A percentile compares a stretch with the other conserved stretches of the same genome.
Evolutionary conservation across 2,113 vertebrate genomes (phyloP).

Genomic region (Eurystomus gularis): DNA sequence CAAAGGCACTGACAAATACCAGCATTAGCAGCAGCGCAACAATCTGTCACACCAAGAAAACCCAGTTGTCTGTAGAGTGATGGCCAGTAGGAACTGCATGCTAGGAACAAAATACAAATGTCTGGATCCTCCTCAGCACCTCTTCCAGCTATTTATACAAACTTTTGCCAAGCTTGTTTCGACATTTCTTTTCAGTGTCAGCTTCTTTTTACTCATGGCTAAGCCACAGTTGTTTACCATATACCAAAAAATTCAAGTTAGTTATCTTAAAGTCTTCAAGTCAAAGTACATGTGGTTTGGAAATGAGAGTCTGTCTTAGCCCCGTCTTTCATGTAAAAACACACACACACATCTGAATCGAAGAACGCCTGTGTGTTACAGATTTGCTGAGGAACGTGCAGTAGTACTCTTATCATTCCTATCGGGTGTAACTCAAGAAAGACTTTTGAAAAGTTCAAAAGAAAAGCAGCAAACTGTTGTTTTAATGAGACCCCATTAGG

Average conservation of each 20-base stretch:
- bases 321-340: background rate
- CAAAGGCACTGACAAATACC: background rate
- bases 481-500: constrained; percentile 38
- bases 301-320: background rate
- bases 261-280: background rate
- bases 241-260: background rate
- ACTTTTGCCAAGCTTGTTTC: background rate
- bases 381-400: background rate
- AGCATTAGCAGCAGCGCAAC: background rate
- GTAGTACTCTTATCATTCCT: constrained; percentile 26
- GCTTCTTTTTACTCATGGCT: background rate
- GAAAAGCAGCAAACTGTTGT: background rate
- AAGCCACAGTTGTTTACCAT: background rate
- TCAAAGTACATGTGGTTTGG: constrained; percentile 3
- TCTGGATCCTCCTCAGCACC: background rate
- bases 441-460: constrained; percentile 42
- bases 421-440: background rate
- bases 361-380: background rate
- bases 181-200: background rate
- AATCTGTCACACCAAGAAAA: background rate
- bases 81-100: background rate
- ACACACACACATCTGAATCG: background rate
- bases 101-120: background rate
- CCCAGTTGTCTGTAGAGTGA: background rate
- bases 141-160: background rate